Evolutionary conservation across 2,113 vertebrate species (phyloP), one percentile per base, ranked within the genome.

Genomic region (Macquaria australasica): DNA sequence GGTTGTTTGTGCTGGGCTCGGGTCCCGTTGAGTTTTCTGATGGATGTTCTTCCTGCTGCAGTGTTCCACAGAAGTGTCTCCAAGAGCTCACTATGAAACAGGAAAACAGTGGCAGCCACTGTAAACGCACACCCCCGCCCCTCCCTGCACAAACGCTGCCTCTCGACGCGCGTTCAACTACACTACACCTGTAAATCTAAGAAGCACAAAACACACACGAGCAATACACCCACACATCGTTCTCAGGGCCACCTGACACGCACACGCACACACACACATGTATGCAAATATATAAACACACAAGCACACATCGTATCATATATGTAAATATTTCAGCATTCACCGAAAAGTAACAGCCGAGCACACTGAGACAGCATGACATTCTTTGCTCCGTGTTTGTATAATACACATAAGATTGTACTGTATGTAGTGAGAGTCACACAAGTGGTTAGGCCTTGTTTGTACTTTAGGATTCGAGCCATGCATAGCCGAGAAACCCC

Each of bases 161-260:
- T 73, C 67, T 68, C 28, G 0, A 34, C 28, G 50, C 53, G 51
- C 45, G 0, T 74, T 56, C n/a, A 34, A 64, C 67, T 68, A 59
- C 45, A 59, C 45, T 6, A 51, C 80, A 83, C 75, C 21, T 84
- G 73, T 72, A 80, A 45, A 83, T 88, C 67, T 74, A 87, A 90
- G 69, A 93, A 95, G 93, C 94, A 95, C 94, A 94, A 95, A 86
- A 82, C 75, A 81, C 86, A 77, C 64, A 85, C 59, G 9, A 82
- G 85, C 90, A 93, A 89, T 89, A 89, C 81, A 88, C 76, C n/a
- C 78, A 75, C 89, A 37, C 91, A 84, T 86, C 0, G 58, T 88
- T 90, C 94, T 96, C 95, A 95, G 95, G 95, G 93, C 88, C 81
- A 88, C 91, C 89, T 90, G 92, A 77, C 67, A 60, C 72, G 72